Base-by-base conservation (phyloP, 2,113 vertebrate species). In the Ursus arctos region DNA sequence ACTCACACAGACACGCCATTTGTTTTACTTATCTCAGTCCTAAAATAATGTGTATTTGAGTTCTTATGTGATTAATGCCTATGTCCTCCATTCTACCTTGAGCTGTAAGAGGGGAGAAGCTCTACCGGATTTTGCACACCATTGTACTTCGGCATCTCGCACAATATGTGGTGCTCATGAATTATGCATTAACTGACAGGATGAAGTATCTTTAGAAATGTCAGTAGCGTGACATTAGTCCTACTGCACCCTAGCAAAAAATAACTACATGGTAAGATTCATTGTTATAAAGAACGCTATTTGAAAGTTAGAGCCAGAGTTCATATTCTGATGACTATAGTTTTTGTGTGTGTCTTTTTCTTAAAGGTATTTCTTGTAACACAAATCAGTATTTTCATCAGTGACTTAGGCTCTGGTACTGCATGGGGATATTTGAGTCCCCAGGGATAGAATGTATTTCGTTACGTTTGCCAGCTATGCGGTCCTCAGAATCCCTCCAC, bases 401-500 rank as follows among this genome's bases (percentile, higher is more conserved):
- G 7, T 93, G 61, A 96, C 80, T 63, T 91, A 93, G 79, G 59
- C 92, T 24, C 40, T 80, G 67, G 9, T 95, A 79, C 11, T 31
- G 31, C 63, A 43, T 57, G 63, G 61, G 15, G 91, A 61, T 77
- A 79, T 81, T 88, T 96, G 0, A 69, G 4, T 96, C 90, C 24
- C 24, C 21, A 26, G 59, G 28, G 63, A 72, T 2, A 77, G 43
- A 72, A 85, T 40, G 24, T n/a, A 19, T 28, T 71, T 21, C 26
- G 6, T 76, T 83, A 14, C 81, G 40, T 79, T 83, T 96, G 63
- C 88, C 76, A 59, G 63, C n/a, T 95, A 33, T 11, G 53, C 40
- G 69, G 85, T 92, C 81, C 88, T 96, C 76, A 98, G 59, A 97
- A 98, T 97, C 63, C 59, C 71, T 97, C 92, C 90, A 96, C 33